Percentiles rank a stretch among this genome's conserved stretches.
phyloP scores from a whole-genome alignment of 2,888 invertebrate genomes.

The Anorthoa munda region DNA sequence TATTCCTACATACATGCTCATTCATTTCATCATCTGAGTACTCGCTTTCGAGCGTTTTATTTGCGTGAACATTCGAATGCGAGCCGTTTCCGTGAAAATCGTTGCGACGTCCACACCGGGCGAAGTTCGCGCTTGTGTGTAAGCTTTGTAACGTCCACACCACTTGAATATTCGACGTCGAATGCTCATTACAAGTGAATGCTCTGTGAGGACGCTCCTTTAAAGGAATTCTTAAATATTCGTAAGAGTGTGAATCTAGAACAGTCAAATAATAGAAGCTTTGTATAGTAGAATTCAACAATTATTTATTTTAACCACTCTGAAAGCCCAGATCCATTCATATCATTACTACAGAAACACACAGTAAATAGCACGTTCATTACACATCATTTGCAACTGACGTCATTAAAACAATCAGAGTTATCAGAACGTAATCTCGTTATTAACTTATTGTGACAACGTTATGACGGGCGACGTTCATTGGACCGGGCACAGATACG shows the following conservation, averaged over 20 bases:
- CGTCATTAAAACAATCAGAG: constrained; percentile 58
- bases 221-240: background rate
- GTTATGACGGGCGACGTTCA: constrained; percentile 64
- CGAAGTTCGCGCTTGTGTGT: no score
- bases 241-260: background rate
- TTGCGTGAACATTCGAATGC: no score
- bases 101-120: no score
- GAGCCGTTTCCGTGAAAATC: no score
- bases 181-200: no score
- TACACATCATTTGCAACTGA: constrained; percentile 47
- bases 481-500: constrained; percentile 72
- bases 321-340: background rate
- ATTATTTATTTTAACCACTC: background rate
- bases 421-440: constrained; percentile 62
- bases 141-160: no score
- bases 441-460: constrained; percentile 63
- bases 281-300: background rate
- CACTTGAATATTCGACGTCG: no score
- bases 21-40: no score
- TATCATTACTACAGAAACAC: constrained; percentile 22
- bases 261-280: background rate
- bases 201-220: no score
- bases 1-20: no score
- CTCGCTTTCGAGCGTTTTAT: no score
- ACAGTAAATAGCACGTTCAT: constrained; percentile 33